These are phyloP conservation scores for Lasioglossum figueresi DNA, from an alignment of 2,888 invertebrate species.

Conservation along the genomic window DNA sequence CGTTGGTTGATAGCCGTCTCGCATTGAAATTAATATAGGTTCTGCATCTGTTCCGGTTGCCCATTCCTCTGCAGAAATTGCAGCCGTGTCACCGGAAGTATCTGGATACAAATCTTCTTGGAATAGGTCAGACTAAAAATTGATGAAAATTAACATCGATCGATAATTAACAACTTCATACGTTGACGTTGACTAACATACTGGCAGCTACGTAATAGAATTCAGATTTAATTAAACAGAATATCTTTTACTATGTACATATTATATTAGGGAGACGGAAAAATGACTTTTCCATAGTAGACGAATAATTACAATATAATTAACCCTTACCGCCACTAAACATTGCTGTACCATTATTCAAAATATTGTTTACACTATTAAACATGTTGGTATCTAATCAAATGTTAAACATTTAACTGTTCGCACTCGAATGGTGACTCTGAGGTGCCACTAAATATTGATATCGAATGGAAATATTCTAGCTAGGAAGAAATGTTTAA, in stretches of 20 bases:
- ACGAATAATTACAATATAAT: not conserved
- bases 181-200: not conserved
- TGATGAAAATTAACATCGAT: not conserved
- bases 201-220: not conserved
- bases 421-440: too few relatives aligned
- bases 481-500: too few relatives aligned
- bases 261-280: not conserved
- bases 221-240: not conserved
- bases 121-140: slow-evolving; percentile 93
- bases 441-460: too few relatives aligned
- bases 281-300: not conserved
- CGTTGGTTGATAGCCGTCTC: slow-evolving; percentile 90
- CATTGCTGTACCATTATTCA: too few relatives aligned
- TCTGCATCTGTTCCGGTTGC: slow-evolving; percentile 94
- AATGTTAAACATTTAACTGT: too few relatives aligned
- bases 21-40: slow-evolving; percentile 95
- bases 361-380: too few relatives aligned
- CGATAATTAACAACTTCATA: not conserved
- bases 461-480: too few relatives aligned
- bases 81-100: slow-evolving; percentile 95
- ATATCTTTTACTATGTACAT: not conserved
- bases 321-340: too few relatives aligned
- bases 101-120: slow-evolving; percentile 99
- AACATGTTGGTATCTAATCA: too few relatives aligned
- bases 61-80: slow-evolving; percentile 96